phyloP scores from a whole-genome alignment of 2,797 vertebrate species.

The Hafferia zeledoni region DNA sequence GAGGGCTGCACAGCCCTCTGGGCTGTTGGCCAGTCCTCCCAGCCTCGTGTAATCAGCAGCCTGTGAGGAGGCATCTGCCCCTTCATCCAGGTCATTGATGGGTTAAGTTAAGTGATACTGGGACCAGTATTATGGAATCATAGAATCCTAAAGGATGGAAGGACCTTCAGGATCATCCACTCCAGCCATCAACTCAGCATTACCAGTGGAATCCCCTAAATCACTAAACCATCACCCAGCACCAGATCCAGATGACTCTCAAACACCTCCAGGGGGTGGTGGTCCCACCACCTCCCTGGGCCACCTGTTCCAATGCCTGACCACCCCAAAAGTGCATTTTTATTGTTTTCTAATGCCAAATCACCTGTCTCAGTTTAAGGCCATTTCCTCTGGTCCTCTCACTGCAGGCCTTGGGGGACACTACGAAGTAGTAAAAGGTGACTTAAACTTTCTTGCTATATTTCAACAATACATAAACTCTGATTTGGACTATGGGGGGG shows the following conservation, averaged over 20 bases:
- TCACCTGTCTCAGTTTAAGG: neutral
- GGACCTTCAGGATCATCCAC: neutral
- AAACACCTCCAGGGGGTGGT: neutral
- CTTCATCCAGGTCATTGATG: neutral
- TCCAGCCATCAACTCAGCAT: neutral
- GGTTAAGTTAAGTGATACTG: accelerated
- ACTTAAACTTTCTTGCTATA: neutral
- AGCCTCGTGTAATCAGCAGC: neutral
- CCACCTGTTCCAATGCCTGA: neutral
- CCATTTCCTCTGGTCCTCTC: neutral
- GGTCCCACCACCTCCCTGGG: neutral
- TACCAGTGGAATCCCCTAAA: neutral
- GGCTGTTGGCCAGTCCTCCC: neutral
- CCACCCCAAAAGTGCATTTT: neutral
- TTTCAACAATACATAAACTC: neutral
- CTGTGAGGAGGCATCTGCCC: neutral
- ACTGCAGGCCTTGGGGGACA: neutral
- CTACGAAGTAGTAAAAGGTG: neutral
- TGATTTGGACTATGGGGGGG: neutral
- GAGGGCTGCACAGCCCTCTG: neutral
- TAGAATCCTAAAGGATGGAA: neutral
- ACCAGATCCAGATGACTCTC: neutral
- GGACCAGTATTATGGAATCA: neutral
- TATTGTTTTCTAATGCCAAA: neutral
- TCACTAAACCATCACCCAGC: neutral